Base-by-base conservation (phyloP, 1,140 invertebrate genomes). In the Musca domestica region DNA sequence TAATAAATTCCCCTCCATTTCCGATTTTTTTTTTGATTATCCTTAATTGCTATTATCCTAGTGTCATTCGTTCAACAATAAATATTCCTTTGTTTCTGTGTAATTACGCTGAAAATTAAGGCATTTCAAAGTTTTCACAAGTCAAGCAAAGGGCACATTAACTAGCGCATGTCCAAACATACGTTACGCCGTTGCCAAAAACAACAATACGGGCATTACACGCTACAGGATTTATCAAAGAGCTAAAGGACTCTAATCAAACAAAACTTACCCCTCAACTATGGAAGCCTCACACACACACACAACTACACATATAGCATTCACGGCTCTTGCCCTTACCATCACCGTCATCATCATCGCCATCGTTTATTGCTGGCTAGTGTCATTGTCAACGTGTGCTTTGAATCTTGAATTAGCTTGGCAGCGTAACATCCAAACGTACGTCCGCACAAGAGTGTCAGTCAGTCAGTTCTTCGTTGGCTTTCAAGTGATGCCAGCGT, bases 381-480 rank as follows among this genome's bases (percentile, higher is more conserved):
- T 61, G 56, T 61, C 56, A 61, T 61, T 61, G 56, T 61, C 56
- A 61, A 61, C 56, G 30, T 61, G 56, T 41, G 56, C 56, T 61
- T 61, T 61, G 56, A 61, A 61, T 61, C 27, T 61, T 61, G 56
- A 34, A 61, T 61, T 34, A 41, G 56, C 34, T 34, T 27, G 17
- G 17, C 15, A 61, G 10, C 34, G 34, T 41, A 41, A 41, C 34
- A 12, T 41, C n/a, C n/a, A n/a, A n/a, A n/a, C n/a, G n/a, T n/a
- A n/a, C n/a, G n/a, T n/a, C n/a, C n/a, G n/a, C n/a, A n/a, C n/a
- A n/a, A n/a, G n/a, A n/a, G n/a, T n/a, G n/a, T n/a, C 56, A 19
- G 54, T 17, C 23, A 17, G 54, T 6, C 30, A 6, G 23, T 34
- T 61, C 48, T 51, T 19, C 17, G 48, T 51, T 17, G 19, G 17